phyloP scores from a whole-genome alignment of 2,888 invertebrate species.

The Hydriomena furcata region DNA sequence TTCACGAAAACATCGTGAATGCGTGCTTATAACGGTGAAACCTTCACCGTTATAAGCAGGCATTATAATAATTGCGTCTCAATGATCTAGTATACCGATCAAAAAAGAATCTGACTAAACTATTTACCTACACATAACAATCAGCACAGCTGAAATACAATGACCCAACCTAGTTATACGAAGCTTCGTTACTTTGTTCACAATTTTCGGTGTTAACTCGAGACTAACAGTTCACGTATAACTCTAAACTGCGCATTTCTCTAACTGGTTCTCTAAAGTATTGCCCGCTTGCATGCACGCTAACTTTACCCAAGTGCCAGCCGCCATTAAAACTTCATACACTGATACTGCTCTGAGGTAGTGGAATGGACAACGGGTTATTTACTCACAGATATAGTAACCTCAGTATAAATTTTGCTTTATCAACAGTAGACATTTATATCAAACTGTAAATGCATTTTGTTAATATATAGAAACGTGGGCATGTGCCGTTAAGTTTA shows the following conservation, averaged over 20 bases:
- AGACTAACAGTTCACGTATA: conserved; percentile 24
- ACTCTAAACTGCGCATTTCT: conserved; percentile 24
- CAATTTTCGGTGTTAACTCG: conserved; percentile 22
- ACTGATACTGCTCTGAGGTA: conserved; percentile 23
- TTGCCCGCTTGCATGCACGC: conserved; percentile 28
- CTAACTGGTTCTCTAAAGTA: conserved; percentile 22
- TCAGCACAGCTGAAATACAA: neutral
- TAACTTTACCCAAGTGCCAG: conserved; percentile 45
- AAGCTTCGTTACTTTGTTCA: conserved; percentile 15
- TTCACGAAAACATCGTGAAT: too few species aligned
- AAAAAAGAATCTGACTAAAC: too few species aligned
- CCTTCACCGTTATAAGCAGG: too few species aligned
- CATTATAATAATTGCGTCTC: too few species aligned
- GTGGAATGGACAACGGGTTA: conserved; percentile 10
- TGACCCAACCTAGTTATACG: conserved; percentile 6
- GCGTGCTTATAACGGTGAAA: too few species aligned
- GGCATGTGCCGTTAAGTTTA: too few species aligned
- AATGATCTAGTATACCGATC: too few species aligned
- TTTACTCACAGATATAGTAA: too few species aligned
- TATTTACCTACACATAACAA: neutral
- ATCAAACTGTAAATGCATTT: too few species aligned
- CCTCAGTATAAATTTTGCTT: too few species aligned
- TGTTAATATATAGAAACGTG: too few species aligned
- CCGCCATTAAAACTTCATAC: conserved; percentile 63
- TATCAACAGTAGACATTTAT: too few species aligned